These are phyloP conservation scores for Amphiprion clarkii DNA, from an alignment of 2,797 vertebrate genomes.

Conservation along the genomic window DNA sequence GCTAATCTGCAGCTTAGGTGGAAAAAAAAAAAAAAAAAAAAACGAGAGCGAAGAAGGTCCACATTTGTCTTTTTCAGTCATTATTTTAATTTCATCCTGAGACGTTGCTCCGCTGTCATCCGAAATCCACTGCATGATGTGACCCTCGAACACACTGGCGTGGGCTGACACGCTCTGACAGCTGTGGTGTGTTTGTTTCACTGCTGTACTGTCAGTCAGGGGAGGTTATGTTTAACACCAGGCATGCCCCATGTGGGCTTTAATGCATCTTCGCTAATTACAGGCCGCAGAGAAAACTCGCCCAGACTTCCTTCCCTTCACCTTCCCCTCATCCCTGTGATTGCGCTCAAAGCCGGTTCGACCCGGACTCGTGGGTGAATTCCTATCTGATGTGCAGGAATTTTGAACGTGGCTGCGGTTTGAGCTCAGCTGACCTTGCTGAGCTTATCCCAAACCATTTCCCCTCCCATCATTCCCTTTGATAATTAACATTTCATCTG, in stretches of 20 bases:
- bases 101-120: conserved; percentile 55
- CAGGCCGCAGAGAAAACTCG: background rate
- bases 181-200: conserved; percentile 54
- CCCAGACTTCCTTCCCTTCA: background rate
- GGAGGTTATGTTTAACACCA: conserved; percentile 36
- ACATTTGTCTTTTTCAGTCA: conserved; percentile 47
- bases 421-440: conserved; percentile 55
- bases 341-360: background rate
- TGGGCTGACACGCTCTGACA: conserved; percentile 46
- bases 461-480: conserved; percentile 59
- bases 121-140: conserved; percentile 44
- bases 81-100: conserved; percentile 45
- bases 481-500: conserved; percentile 76
- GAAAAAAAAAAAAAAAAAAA: background rate
- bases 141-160: conserved; percentile 28
- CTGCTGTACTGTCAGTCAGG: conserved; percentile 4
- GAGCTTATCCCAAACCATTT: conserved; percentile 48
- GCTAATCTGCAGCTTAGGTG: conserved; percentile 36
- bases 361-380: background rate
- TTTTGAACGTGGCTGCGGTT: background rate
- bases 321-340: background rate
- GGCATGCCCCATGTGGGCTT: conserved; percentile 20
- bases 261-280: conserved; percentile 44
- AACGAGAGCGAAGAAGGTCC: conserved; percentile 3
- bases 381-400: background rate